Evolutionary conservation across 2,888 invertebrate species (phyloP), one percentile per base, ranked within the genome.

Genomic region (Eupithecia dodoneata): DNA sequence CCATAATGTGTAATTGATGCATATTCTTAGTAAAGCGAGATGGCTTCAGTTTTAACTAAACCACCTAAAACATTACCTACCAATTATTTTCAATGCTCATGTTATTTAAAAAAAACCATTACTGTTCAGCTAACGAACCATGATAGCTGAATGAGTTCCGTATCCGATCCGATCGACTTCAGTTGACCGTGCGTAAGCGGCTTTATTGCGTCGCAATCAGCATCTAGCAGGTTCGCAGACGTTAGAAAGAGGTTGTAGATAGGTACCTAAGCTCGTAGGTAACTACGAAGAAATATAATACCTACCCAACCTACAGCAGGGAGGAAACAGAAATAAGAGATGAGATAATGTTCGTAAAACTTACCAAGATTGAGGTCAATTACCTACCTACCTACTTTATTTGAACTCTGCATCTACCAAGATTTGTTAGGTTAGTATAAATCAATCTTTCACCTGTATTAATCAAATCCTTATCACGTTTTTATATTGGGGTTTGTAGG

Each of bases 181-280:
- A 30, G 18, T 30, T 63, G 63, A 63, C 63, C 63, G 63, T 63
- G 63, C n/a, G 63, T 63, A 63, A 63, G 63, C 18, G 10, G 63
- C 63, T 63, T 63, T 63, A 30, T 63, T 30, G 63, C 30, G 10
- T 30, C 6, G 12, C 63, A 12, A 63, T 30, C 30, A 30, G 63
- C 30, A 59, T 59, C 59, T 18, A 4, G 63, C 30, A 59, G 63
- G 12, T 12, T 30, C 4, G 10, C 59, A 12, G 63, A 30, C 10
- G 2, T 18, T 63, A 30, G 63, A 63, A 63, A 30, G 7, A 59
- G 30, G 59, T 59, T 10, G 9, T n/a, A 9, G 2, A 2, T 47
- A 59, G 18, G 59, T 18, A 6, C 15, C 15, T 52, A 3, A 15
- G 3, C 13, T 15, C 3, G 15, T 15, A 15, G 49, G n/a, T 4